phyloP scores from a whole-genome alignment of 2,113 vertebrate species.

The Leptobrachium leishanense region DNA sequence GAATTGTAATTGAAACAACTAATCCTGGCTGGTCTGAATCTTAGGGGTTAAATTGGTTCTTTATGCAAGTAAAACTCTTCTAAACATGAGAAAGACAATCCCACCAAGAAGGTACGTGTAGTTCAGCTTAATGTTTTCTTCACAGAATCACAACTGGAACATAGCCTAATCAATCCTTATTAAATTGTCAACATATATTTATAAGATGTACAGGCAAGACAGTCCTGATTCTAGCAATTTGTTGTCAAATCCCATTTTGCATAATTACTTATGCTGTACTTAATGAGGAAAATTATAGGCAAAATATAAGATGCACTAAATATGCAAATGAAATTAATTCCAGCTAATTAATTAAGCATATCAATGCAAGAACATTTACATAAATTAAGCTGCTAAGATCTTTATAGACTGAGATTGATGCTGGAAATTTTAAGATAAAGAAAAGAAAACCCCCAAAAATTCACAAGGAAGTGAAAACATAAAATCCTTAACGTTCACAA shows the following conservation, averaged over 20 bases:
- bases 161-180: constrained; percentile 42
- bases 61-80: too few relatives aligned
- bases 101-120: neutral
- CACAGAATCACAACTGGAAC: constrained; percentile 23
- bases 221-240: constrained; percentile 48
- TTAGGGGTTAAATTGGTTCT: too few relatives aligned
- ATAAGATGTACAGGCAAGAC: constrained; percentile 29
- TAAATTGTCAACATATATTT: constrained; percentile 35
- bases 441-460: too few relatives aligned
- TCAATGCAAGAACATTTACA: constrained; percentile 49
- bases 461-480: too few relatives aligned
- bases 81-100: neutral
- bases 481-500: too few relatives aligned
- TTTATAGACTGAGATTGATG: constrained; percentile 19
- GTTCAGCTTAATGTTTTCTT: constrained; percentile 9
- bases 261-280: constrained; percentile 51
- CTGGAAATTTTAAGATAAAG: neutral
- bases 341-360: constrained; percentile 57
- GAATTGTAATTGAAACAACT: too few relatives aligned
- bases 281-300: constrained; percentile 54
- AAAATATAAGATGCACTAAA: constrained; percentile 52
- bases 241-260: constrained; percentile 47
- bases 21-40: too few relatives aligned
- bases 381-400: constrained; percentile 52
- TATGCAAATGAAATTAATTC: constrained; percentile 55